Percentiles rank a stretch among this genome's conserved stretches.
These are phyloP conservation scores for Hydrocynus forskahlii DNA, from an alignment of 2,797 vertebrate genomes.

Conservation along the genomic window DNA sequence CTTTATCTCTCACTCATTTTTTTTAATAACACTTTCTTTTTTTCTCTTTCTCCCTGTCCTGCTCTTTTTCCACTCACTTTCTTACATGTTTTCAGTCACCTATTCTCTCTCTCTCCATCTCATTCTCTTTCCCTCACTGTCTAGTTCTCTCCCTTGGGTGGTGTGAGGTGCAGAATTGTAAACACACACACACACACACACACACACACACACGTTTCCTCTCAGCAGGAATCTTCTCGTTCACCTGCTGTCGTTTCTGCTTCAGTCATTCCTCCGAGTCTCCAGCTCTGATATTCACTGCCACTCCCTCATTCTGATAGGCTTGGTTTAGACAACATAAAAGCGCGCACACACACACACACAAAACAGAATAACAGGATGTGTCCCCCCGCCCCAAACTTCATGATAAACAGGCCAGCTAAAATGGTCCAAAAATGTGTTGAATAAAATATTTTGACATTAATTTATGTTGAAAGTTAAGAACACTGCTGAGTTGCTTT, in stretches of 20 bases:
- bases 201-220: conserved; percentile 45
- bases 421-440: too few species aligned
- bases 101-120: conserved; percentile 33
- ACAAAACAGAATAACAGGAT: neutral
- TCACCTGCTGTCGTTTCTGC: conserved; percentile 60
- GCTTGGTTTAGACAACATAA: neutral
- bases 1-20: neutral
- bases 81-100: neutral
- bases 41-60: neutral
- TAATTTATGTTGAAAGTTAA: too few species aligned
- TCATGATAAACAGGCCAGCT: too few species aligned
- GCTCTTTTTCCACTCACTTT: neutral
- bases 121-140: neutral
- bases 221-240: conserved; percentile 65
- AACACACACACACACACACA: neutral
- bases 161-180: conserved; percentile 1
- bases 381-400: too few species aligned
- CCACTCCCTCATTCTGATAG: conserved; percentile 39
- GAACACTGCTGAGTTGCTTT: too few species aligned
- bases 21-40: neutral
- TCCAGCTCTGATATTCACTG: conserved; percentile 35
- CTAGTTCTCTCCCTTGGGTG: neutral
- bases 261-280: conserved; percentile 33
- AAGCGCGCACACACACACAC: neutral
- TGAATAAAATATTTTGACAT: too few species aligned